phyloP scores from a whole-genome alignment of 2,888 invertebrate genomes.

The Tenthredo mesomela region DNA sequence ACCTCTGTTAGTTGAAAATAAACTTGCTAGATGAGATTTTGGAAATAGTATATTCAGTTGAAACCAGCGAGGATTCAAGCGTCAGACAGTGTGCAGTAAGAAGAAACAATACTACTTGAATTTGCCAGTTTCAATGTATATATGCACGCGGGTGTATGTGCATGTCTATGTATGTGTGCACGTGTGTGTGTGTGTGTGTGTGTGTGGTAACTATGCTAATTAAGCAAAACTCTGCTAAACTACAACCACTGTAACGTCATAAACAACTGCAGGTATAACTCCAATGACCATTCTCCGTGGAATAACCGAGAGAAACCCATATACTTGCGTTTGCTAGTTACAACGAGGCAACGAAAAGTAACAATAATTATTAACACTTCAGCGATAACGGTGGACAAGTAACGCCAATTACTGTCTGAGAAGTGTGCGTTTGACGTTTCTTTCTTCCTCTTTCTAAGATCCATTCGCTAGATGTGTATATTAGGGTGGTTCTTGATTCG shows the following conservation, averaged over 20 bases:
- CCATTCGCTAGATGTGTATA: neutral
- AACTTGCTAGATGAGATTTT: neutral
- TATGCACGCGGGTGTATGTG: neutral
- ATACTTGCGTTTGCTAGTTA: conserved; percentile 34
- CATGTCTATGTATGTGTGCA: conserved; percentile 47
- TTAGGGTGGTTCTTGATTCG: too few species aligned
- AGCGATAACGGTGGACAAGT: neutral
- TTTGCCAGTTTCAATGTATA: neutral
- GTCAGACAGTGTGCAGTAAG: neutral
- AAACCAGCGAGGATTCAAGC: neutral
- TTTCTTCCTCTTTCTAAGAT: neutral
- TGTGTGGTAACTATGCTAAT: conserved; percentile 56
- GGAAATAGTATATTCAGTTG: neutral
- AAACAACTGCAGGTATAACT: conserved; percentile 39
- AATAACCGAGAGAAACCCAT: neutral
- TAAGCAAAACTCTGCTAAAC: conserved; percentile 54
- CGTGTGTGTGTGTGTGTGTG: conserved; percentile 42
- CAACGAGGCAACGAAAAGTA: conserved; percentile 23
- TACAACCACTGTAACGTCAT: conserved; percentile 36
- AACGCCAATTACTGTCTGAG: neutral
- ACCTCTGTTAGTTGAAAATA: neutral
- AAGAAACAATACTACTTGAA: conserved; percentile 25
- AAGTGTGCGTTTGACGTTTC: neutral
- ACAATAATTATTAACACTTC: conserved; percentile 17
- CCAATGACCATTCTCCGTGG: conserved; percentile 32